Evolutionary conservation across 2,888 invertebrate genomes (phyloP).

Genomic region (Dysmachus trigonus): DNA sequence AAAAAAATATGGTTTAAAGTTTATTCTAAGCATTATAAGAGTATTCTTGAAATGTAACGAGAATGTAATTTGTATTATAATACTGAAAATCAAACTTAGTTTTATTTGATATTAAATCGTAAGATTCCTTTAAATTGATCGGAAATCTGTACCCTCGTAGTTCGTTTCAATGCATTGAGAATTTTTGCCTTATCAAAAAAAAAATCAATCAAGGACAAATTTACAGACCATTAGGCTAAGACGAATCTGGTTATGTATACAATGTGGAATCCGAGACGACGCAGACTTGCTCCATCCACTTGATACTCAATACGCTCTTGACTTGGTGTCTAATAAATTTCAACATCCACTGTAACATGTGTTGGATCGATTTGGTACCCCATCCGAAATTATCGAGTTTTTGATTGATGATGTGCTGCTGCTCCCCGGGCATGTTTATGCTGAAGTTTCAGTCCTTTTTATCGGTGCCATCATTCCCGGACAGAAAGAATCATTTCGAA

Average conservation of each 20-base stretch:
- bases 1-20: too few relatives aligned
- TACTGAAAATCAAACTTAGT: too few relatives aligned
- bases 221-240: slow-evolving; percentile 27
- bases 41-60: too few relatives aligned
- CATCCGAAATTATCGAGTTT: slow-evolving; percentile 24
- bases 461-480: background rate
- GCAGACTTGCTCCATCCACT: background rate
- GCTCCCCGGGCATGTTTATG: background rate
- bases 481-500: background rate
- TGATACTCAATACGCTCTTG: background rate
- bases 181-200: background rate
- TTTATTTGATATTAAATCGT: too few relatives aligned
- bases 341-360: slow-evolving; percentile 37
- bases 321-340: slow-evolving; percentile 33
- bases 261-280: slow-evolving; percentile 4
- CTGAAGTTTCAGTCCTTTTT: background rate
- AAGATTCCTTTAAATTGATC: background rate
- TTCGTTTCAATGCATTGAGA: background rate
- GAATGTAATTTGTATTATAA: too few relatives aligned
- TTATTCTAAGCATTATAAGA: too few relatives aligned
- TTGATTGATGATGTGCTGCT: slow-evolving; percentile 36
- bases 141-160: background rate
- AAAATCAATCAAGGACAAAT: slow-evolving; percentile 38
- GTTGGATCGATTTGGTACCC: slow-evolving; percentile 31
- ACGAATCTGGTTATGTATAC: slow-evolving; percentile 17